These are phyloP conservation scores for Drosophila ironensis DNA, from an alignment of 1,140 invertebrate genomes.

Conservation along the genomic window DNA sequence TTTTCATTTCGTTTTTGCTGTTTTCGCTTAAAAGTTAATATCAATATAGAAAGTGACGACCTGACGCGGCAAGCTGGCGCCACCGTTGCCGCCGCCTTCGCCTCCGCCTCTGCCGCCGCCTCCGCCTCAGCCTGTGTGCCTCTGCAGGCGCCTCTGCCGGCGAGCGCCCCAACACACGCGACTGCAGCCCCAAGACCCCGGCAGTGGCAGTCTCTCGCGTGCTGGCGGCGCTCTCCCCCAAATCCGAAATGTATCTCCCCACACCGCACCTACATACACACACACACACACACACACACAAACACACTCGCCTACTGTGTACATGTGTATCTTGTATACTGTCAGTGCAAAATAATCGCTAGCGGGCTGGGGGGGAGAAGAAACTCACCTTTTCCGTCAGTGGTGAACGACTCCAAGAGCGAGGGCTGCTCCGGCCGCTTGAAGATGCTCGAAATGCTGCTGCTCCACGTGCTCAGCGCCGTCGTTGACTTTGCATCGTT, in stretches of 20 bases:
- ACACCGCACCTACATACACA: conserved; percentile 19
- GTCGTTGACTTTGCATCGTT: conserved; percentile 57
- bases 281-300: too few species aligned
- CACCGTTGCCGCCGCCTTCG: conserved; percentile 34
- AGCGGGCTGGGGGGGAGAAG: not conserved
- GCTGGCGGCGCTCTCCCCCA: conserved; percentile 11
- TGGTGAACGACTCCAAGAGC: conserved; percentile 86
- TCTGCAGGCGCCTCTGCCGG: conserved; percentile 51
- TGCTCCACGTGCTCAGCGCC: conserved; percentile 40
- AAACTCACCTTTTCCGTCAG: conserved; percentile 88
- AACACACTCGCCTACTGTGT: too few species aligned
- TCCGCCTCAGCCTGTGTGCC: conserved; percentile 2
- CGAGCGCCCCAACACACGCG: conserved; percentile 44
- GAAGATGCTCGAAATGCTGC: conserved; percentile 62
- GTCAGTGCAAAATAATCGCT: conserved; percentile 6
- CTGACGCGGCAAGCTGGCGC: conserved; percentile 77
- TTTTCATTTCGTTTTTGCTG: conserved; percentile 79
- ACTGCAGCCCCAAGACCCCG: conserved; percentile 5
- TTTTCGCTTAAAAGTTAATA: conserved; percentile 81
- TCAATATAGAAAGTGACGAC: conserved; percentile 80
- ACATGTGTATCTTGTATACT: too few species aligned
- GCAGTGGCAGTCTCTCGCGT: conserved; percentile 7
- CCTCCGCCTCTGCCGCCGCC: conserved; percentile 1
- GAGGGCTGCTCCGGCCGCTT: conserved; percentile 76
- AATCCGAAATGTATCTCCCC: not conserved